phyloP scores from a whole-genome alignment of 64 coral and sea anemone species.

The Catalaphyllia jardinei region DNA sequence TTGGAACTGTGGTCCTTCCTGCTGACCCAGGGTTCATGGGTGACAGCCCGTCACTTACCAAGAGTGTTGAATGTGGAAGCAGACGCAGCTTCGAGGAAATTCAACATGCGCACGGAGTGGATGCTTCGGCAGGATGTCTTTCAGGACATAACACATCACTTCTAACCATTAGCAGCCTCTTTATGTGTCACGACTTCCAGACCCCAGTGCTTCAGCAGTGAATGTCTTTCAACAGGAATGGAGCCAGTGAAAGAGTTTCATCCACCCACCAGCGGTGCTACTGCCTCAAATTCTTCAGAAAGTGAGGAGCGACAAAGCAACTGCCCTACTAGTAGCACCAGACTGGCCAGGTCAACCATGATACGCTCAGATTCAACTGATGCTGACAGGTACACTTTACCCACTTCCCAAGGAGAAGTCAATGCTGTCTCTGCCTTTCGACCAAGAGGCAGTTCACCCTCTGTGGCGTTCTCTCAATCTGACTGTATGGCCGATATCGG shows the following conservation, averaged over 20 bases:
- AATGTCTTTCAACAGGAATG: slow-evolving; percentile 21
- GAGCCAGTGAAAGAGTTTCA: slow-evolving; percentile 18
- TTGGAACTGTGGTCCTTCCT: slow-evolving; percentile 50
- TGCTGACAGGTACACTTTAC: slow-evolving; percentile 2
- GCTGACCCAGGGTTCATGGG: slow-evolving; percentile 5
- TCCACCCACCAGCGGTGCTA: slow-evolving; percentile 23
- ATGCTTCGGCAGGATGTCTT: slow-evolving; percentile 29
- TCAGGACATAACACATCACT: slow-evolving; percentile 31
- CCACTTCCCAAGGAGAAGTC: slow-evolving; percentile 28
- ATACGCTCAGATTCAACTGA: slow-evolving; percentile 29
- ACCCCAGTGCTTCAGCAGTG: slow-evolving; percentile 48
- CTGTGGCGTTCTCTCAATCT: slow-evolving; percentile 23
- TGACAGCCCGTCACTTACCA: slow-evolving; percentile 45
- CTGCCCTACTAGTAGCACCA: slow-evolving; percentile 32
- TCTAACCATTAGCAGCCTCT: slow-evolving; percentile 38
- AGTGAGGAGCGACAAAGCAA: slow-evolving; percentile 34
- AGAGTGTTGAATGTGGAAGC: slow-evolving; percentile 41
- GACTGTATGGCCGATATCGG: slow-evolving; percentile 28
- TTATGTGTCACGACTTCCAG: slow-evolving; percentile 46
- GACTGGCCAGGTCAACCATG: slow-evolving; percentile 43
- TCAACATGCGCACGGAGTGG: slow-evolving; percentile 53
- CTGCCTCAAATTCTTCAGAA: slow-evolving; percentile 26
- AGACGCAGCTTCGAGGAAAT: slow-evolving; percentile 47
- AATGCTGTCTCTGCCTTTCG: background rate
- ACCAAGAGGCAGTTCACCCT: slow-evolving; percentile 29